These are phyloP conservation scores for Archegozetes longisetosus DNA, from an alignment of 1,140 invertebrate species.

Conservation along the genomic window DNA sequence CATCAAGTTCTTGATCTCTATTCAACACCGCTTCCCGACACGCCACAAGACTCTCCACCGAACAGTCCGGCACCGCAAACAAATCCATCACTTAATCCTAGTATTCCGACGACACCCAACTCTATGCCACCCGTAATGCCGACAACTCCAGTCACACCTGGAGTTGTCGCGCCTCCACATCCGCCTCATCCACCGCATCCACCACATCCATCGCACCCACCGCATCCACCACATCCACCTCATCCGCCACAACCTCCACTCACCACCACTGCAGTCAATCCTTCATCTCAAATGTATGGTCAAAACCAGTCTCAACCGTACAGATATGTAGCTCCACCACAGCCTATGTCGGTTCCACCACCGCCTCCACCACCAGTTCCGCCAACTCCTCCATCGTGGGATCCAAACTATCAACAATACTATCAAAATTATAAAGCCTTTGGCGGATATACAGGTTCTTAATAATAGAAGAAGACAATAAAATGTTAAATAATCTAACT, in stretches of 20 bases:
- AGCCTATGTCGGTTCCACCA: background rate
- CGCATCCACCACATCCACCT: slow-evolving; percentile 3
- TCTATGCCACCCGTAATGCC: background rate
- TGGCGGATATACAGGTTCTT: background rate
- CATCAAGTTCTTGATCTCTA: slow-evolving; percentile 87
- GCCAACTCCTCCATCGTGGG: background rate
- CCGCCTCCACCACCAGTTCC: slow-evolving; percentile 5
- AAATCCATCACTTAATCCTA: background rate
- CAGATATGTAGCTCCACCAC: background rate
- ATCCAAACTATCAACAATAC: background rate
- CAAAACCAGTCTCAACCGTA: background rate
- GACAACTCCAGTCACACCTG: background rate
- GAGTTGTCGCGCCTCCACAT: slow-evolving; percentile 10
- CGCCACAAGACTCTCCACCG: slow-evolving; percentile 21
- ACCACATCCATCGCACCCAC: slow-evolving; percentile 9
- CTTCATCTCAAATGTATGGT: background rate
- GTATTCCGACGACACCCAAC: background rate
- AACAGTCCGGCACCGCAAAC: slow-evolving; percentile 13
- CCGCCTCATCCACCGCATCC: slow-evolving; percentile 14
- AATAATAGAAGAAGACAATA: background rate
- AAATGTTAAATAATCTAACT: background rate
- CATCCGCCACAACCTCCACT: background rate
- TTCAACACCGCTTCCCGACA: slow-evolving; percentile 21
- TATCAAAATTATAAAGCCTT: too few relatives aligned
- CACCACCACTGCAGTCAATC: background rate